These are phyloP conservation scores for Heliopora coerulea DNA, from an alignment of 92 coral and sea anemone genomes.

Conservation along the genomic window DNA sequence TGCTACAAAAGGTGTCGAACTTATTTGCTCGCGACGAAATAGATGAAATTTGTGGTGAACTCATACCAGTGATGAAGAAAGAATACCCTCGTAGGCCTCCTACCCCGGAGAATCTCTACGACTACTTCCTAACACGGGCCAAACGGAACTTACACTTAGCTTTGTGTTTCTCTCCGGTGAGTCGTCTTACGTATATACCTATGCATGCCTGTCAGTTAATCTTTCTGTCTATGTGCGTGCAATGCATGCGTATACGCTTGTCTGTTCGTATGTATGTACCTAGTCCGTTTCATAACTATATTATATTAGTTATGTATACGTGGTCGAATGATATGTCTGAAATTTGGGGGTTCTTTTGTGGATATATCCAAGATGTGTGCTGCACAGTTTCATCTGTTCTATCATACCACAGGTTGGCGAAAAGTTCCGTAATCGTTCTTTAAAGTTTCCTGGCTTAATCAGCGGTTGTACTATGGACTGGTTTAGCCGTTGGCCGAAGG, in stretches of 20 bases:
- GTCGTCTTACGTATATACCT: conserved; percentile 9
- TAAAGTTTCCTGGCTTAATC: conserved; percentile 94
- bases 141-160: conserved; percentile 90
- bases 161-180: conserved; percentile 90
- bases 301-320: neutral
- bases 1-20: conserved; percentile 65
- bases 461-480: conserved; percentile 99
- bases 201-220: neutral
- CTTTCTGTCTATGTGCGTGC: neutral
- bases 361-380: too few relatives aligned
- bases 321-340: neutral
- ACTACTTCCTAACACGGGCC: conserved; percentile 93
- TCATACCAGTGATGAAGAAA: conserved; percentile 94
- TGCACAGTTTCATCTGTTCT: too few relatives aligned
- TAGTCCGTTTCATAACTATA: neutral
- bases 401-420: conserved; percentile 88
- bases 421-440: conserved; percentile 94
- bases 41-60: conserved; percentile 93
- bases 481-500: conserved; percentile 99
- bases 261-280: neutral
- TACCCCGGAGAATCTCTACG: conserved; percentile 90
- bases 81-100: conserved; percentile 97
- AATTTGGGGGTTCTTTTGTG: too few relatives aligned
- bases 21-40: conserved; percentile 95
- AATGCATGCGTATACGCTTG: too few relatives aligned